A percentile compares a stretch with the other conserved stretches of the same genome.
Conservation (phyloP, 2,888 invertebrate genomes). For the Harmothoe impar region DNA sequence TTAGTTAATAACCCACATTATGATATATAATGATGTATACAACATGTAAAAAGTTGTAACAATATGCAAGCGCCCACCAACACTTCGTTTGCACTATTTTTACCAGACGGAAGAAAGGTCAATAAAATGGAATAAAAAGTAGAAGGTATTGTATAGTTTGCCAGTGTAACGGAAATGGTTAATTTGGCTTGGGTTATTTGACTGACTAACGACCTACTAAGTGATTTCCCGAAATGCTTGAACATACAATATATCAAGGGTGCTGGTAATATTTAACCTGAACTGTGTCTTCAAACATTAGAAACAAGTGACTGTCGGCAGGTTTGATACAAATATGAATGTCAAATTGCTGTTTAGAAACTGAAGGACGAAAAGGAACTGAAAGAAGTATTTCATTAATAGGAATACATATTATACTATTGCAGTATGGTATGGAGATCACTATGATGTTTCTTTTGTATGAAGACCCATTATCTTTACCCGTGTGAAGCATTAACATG, state of each 20-base stretch:
- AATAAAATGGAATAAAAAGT: constrained; percentile 32
- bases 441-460: not conserved
- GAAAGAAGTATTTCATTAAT: too few relatives aligned
- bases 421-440: too few relatives aligned
- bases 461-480: not conserved
- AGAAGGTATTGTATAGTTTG: constrained; percentile 6
- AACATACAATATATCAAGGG: not conserved
- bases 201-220: constrained; percentile 9
- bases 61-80: not conserved
- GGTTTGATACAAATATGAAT: too few relatives aligned
- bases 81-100: constrained; percentile 3
- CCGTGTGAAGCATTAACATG: constrained; percentile 6
- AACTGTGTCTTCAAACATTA: not conserved
- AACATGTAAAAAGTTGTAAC: too few relatives aligned
- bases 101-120: constrained; percentile 44
- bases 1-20: too few relatives aligned
- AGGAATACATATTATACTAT: too few relatives aligned
- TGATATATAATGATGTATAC: too few relatives aligned
- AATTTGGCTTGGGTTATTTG: not conserved
- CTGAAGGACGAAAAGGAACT: not conserved
- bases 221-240: constrained; percentile 20
- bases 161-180: not conserved
- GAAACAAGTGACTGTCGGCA: not conserved
- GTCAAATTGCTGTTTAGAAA: too few relatives aligned
- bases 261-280: not conserved